Conservation (phyloP, 92 coral and sea anemone species). For the Zoanthus solanderi region DNA sequence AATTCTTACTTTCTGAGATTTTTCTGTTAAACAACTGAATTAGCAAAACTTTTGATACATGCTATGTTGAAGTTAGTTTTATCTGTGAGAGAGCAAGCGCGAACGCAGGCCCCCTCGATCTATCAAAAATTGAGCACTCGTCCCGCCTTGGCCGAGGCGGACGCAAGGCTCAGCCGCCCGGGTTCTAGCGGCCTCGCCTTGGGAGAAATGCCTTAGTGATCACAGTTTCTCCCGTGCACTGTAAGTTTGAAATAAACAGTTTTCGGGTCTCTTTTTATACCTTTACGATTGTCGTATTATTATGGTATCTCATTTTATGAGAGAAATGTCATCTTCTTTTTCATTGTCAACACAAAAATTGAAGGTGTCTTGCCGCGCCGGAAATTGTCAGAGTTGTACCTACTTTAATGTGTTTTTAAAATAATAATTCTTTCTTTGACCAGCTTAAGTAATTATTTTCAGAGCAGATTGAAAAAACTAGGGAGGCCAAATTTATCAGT, state of each 20-base stretch:
- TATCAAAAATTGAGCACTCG: slow-evolving; percentile 77
- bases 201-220: slow-evolving; percentile 80
- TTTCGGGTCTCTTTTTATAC: slow-evolving; percentile 53
- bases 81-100: slow-evolving; percentile 57
- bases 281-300: neutral
- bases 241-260: slow-evolving; percentile 62
- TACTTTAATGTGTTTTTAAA: neutral
- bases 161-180: slow-evolving; percentile 80
- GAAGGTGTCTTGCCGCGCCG: slow-evolving; percentile 25
- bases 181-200: slow-evolving; percentile 69
- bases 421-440: neutral
- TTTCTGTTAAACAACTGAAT: neutral
- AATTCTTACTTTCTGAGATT: neutral
- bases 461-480: neutral
- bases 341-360: slow-evolving; percentile 5
- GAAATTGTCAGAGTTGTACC: neutral
- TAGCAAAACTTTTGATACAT: neutral
- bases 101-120: slow-evolving; percentile 70
- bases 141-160: slow-evolving; percentile 73
- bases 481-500: neutral
- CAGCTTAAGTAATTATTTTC: neutral
- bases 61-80: neutral
- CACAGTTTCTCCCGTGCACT: slow-evolving; percentile 79
- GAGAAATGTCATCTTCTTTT: neutral
- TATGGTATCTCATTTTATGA: slow-evolving; percentile 24